Percentiles rank a stretch among this genome's conserved stretches.
Evolutionary conservation across 2,888 invertebrate genomes (phyloP).

Genomic region (Heliconius ismenius): DNA sequence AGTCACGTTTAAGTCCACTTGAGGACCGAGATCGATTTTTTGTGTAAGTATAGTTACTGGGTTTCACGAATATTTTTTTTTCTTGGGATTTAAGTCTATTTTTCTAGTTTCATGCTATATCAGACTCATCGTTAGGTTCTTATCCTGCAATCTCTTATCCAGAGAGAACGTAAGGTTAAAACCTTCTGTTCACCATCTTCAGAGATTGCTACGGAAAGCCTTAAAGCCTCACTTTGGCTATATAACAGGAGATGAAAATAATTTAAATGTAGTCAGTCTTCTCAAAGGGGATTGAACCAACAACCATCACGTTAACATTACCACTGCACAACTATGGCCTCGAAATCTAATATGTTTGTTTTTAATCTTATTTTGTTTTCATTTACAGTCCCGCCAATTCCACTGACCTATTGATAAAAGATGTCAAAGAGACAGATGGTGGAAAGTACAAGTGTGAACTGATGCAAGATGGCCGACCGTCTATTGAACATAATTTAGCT

Average conservation of each 20-base stretch:
- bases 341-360: background rate
- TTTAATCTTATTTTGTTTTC: background rate
- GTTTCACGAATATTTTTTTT: too few species aligned
- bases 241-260: too few species aligned
- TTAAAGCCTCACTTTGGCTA: background rate
- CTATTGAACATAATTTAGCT: constrained; percentile 59
- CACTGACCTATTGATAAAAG: constrained; percentile 59
- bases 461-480: constrained; percentile 45
- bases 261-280: too few species aligned
- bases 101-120: background rate
- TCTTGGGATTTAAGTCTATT: too few species aligned
- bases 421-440: constrained; percentile 52
- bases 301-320: too few species aligned
- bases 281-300: too few species aligned
- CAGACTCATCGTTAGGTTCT: too few species aligned
- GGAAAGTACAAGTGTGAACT: constrained; percentile 62
- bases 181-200: background rate
- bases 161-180: background rate
- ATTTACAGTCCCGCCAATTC: constrained; percentile 52
- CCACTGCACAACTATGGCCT: too few species aligned
- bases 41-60: constrained; percentile 55
- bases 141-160: too few species aligned
- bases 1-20: constrained; percentile 41
- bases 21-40: constrained; percentile 50
- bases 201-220: background rate